Evolutionary conservation across 2,113 vertebrate genomes (phyloP).

Genomic region (Austrofundulus limnaeus): DNA sequence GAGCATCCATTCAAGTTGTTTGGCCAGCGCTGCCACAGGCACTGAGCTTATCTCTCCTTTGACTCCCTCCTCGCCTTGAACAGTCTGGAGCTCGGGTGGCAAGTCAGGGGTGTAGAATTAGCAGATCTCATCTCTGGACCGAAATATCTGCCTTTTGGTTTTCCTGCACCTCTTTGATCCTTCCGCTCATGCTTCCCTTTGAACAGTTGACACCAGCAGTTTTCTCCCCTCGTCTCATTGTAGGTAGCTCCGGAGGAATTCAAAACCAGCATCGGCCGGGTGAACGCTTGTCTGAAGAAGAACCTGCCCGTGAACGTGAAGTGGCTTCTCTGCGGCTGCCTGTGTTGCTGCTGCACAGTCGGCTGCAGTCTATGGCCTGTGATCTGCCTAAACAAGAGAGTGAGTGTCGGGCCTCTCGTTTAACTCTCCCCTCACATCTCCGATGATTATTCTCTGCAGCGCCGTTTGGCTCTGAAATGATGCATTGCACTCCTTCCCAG

Average conservation of each 20-base stretch:
- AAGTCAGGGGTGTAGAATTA: constrained; percentile 65
- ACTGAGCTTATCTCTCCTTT: constrained; percentile 78
- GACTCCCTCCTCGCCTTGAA: constrained; percentile 77
- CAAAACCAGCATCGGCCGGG: constrained; percentile 92
- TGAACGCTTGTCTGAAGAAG: constrained; percentile 94
- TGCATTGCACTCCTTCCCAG: constrained; percentile 29
- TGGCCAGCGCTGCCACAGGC: constrained; percentile 82
- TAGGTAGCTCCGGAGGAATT: constrained; percentile 99
- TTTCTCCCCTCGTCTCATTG: background rate
- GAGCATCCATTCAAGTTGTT: constrained; percentile 86
- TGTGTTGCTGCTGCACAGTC: constrained; percentile 97
- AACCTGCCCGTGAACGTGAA: constrained; percentile 95
- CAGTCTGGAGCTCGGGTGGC: constrained; percentile 70
- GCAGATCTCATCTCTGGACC: constrained; percentile 74
- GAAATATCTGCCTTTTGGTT: constrained; percentile 68
- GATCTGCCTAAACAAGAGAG: constrained; percentile 98
- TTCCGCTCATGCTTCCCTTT: constrained; percentile 32
- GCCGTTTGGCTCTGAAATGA: constrained; percentile 57
- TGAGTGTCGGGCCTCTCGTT: constrained; percentile 75
- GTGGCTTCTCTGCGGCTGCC: constrained; percentile 97
- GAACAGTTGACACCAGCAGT: constrained; percentile 21
- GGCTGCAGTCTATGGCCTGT: constrained; percentile 99
- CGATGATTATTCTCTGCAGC: constrained; percentile 51
- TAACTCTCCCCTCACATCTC: constrained; percentile 60
- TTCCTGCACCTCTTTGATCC: constrained; percentile 68